Evolutionary conservation across 2,888 invertebrate genomes (phyloP).

Genomic region (Callyntrura sp.): DNA sequence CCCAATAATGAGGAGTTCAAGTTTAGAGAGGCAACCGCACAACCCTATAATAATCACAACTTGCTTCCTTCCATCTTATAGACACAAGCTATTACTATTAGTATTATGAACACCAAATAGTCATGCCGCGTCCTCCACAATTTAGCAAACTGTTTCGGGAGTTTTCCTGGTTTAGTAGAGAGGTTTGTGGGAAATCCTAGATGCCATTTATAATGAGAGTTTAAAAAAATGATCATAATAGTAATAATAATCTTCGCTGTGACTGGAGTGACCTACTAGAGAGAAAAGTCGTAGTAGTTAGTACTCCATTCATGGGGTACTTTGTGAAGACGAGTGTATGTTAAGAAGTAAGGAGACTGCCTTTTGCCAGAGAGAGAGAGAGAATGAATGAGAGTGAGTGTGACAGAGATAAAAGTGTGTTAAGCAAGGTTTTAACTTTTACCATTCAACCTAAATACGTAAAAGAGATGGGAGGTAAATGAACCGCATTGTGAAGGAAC

Average conservation of each 20-base stretch:
- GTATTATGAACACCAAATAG: conserved; percentile 45
- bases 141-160: conserved; percentile 1
- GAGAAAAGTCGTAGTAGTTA: too few relatives aligned
- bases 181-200: neutral
- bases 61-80: conserved; percentile 30
- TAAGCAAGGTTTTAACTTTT: conserved; percentile 52
- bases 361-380: too few relatives aligned
- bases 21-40: too few relatives aligned
- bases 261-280: conserved; percentile 25
- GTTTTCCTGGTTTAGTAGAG: neutral
- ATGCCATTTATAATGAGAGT: conserved; percentile 58
- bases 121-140: conserved; percentile 46
- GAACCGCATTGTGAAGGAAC: neutral
- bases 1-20: too few relatives aligned
- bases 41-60: too few relatives aligned
- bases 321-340: neutral
- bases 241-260: conserved; percentile 24
- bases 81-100: conserved; percentile 49
- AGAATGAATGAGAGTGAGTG: conserved; percentile 33
- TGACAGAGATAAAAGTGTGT: conserved; percentile 29
- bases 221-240: conserved; percentile 49
- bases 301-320: neutral
- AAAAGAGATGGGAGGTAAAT: conserved; percentile 49
- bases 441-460: conserved; percentile 42
- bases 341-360: conserved; percentile 12